These are phyloP conservation scores for Rhyacophila evoluta DNA, from an alignment of 2,888 invertebrate species.

Conservation along the genomic window DNA sequence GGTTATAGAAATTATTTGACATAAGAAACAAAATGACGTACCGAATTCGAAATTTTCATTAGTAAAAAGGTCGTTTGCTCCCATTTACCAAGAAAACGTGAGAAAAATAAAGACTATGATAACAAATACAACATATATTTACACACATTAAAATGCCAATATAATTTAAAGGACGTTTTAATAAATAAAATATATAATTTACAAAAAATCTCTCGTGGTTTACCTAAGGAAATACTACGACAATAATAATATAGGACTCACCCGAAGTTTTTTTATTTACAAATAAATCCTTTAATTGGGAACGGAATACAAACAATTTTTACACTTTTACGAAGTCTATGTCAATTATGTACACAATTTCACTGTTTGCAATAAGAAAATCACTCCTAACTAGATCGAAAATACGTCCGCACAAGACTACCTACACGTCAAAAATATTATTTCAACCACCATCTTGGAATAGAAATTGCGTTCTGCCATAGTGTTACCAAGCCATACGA, in stretches of 20 bases:
- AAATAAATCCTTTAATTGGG: constrained; percentile 37
- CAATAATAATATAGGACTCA: constrained; percentile 36
- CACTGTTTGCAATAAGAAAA: constrained; percentile 34
- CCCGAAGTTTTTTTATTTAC: constrained; percentile 39
- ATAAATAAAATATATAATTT: constrained; percentile 34
- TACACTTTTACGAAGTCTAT: not conserved
- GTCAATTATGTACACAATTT: constrained; percentile 30
- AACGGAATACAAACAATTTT: constrained; percentile 34
- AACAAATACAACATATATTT: not conserved
- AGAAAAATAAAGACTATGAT: not conserved
- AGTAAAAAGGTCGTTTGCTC: not conserved
- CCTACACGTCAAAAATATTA: constrained; percentile 45
- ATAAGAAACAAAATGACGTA: constrained; percentile 7
- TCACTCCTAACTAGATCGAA: constrained; percentile 38
- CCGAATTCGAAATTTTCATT: not conserved
- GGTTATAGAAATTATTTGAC: constrained; percentile 22
- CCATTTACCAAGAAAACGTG: constrained; percentile 18
- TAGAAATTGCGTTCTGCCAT: not conserved
- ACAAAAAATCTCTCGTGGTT: constrained; percentile 23
- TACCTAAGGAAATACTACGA: not conserved
- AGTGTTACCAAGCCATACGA: no score
- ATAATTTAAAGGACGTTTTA: constrained; percentile 3
- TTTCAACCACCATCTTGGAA: constrained; percentile 40
- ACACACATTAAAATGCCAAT: not conserved
- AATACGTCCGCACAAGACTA: constrained; percentile 36